Conservation (phyloP, 2,113 vertebrate genomes). For the Sinocyclocheilus anshuiensis region DNA sequence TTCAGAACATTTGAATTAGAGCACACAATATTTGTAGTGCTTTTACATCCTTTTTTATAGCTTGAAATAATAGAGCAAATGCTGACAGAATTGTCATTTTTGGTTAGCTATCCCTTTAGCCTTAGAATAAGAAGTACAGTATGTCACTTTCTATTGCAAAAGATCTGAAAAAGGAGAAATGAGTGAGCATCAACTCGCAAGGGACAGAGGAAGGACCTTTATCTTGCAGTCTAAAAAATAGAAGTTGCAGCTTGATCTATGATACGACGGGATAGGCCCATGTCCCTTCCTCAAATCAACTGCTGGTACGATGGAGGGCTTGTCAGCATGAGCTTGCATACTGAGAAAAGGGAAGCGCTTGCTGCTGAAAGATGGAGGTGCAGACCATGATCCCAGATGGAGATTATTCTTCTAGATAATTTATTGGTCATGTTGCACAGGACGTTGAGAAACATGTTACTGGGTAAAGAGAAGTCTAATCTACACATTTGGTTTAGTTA, state of each 20-base stretch:
- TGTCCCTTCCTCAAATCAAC: slow-evolving; percentile 42
- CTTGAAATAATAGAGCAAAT: neutral
- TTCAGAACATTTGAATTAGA: neutral
- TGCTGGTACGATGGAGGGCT: slow-evolving; percentile 48
- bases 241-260: slow-evolving; percentile 39
- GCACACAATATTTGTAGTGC: neutral
- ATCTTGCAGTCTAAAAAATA: slow-evolving; percentile 23
- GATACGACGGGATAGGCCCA: slow-evolving; percentile 44
- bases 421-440: slow-evolving; percentile 49
- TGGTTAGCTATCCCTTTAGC: slow-evolving; percentile 6
- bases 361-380: slow-evolving; percentile 47
- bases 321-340: slow-evolving; percentile 68
- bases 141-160: slow-evolving; percentile 6
- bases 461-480: slow-evolving; percentile 40
- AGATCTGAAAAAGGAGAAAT: slow-evolving; percentile 43
- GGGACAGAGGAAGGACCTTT: slow-evolving; percentile 42
- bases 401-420: slow-evolving; percentile 56
- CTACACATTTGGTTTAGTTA: slow-evolving; percentile 50
- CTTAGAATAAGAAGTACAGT: neutral
- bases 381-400: slow-evolving; percentile 50
- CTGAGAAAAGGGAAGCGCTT: slow-evolving; percentile 64
- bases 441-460: slow-evolving; percentile 57
- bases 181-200: neutral
- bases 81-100: neutral
- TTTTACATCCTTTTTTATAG: neutral